Evolutionary conservation across 1,140 invertebrate species (phyloP).

Genomic region (Oncopodura yosiiana): DNA sequence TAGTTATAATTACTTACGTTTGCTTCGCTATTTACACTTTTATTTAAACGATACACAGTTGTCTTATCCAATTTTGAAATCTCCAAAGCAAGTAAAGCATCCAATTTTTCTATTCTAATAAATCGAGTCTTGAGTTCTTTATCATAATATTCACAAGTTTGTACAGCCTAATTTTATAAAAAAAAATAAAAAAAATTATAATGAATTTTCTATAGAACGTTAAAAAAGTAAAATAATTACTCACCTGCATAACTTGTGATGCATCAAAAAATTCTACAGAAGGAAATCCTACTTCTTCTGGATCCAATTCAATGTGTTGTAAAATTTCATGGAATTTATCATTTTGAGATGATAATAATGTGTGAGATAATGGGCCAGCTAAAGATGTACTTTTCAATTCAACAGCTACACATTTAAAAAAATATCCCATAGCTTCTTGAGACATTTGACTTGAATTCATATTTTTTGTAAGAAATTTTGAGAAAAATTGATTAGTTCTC

Average conservation of each 20-base stretch:
- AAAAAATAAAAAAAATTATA: background rate
- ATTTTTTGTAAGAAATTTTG: conserved; percentile 4
- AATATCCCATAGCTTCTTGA: conserved; percentile 15
- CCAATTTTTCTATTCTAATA: conserved; percentile 17
- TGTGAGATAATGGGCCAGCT: conserved; percentile 1
- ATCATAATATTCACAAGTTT: conserved; percentile 23
- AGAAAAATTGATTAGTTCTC: conserved; percentile 21
- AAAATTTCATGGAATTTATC: conserved; percentile 23
- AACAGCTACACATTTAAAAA: conserved; percentile 28
- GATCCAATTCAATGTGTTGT: conserved; percentile 13
- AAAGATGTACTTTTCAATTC: conserved; percentile 16
- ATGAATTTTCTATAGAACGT: background rate
- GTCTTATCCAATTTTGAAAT: conserved; percentile 26
- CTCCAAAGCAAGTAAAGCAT: conserved; percentile 17
- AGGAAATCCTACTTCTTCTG: conserved; percentile 13
- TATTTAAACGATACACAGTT: conserved; percentile 4
- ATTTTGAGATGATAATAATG: conserved; percentile 5
- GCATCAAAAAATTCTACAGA: conserved; percentile 25
- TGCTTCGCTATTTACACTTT: conserved; percentile 26
- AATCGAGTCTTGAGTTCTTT: conserved; percentile 17
- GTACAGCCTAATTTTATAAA: conserved; percentile 14
- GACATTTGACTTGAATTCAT: background rate
- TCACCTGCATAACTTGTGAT: background rate
- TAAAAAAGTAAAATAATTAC: conserved; percentile 6
- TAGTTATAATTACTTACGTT: too few species aligned